These are phyloP conservation scores for Elgaria multicarinata DNA, from an alignment of 2,113 vertebrate genomes.

Conservation along the genomic window DNA sequence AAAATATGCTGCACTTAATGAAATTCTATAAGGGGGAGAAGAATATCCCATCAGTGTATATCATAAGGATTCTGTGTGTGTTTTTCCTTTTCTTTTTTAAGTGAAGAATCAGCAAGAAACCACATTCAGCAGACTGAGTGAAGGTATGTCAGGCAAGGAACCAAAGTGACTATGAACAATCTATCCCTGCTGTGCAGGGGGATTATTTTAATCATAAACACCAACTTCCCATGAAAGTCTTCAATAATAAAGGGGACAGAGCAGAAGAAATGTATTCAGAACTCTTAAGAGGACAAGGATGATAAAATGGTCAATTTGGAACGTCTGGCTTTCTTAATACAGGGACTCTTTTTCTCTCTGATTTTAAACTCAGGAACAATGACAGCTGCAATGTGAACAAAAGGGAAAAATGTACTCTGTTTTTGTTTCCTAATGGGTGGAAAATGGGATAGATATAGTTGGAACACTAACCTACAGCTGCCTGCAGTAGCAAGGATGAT, in stretches of 20 bases:
- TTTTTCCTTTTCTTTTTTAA: not conserved
- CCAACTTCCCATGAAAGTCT: slow-evolving; percentile 65
- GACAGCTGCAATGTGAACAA: slow-evolving; percentile 63
- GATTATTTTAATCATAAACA: slow-evolving; percentile 75
- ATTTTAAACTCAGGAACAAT: slow-evolving; percentile 84
- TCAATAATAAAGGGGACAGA: slow-evolving; percentile 69
- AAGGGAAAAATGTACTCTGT: slow-evolving; percentile 28
- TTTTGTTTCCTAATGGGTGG: slow-evolving; percentile 41
- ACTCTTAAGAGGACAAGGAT: slow-evolving; percentile 71
- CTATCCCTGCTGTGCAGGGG: slow-evolving; percentile 97
- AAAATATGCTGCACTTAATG: slow-evolving; percentile 84
- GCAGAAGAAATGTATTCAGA: slow-evolving; percentile 59
- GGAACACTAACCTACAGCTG: not conserved
- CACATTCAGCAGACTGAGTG: slow-evolving; percentile 73
- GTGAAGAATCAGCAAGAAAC: slow-evolving; percentile 62
- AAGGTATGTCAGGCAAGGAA: slow-evolving; percentile 83
- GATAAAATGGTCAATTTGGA: slow-evolving; percentile 66
- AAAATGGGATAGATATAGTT: not conserved
- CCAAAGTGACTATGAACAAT: slow-evolving; percentile 88
- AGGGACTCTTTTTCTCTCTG: slow-evolving; percentile 75
- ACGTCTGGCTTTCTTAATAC: slow-evolving; percentile 75
- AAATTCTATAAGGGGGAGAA: slow-evolving; percentile 63
- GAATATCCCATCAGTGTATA: slow-evolving; percentile 18
- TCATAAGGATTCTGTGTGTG: slow-evolving; percentile 1
- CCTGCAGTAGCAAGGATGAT: not conserved